Conservation (phyloP, 2,888 invertebrate species). For the Trissolcus brochymenae region DNA sequence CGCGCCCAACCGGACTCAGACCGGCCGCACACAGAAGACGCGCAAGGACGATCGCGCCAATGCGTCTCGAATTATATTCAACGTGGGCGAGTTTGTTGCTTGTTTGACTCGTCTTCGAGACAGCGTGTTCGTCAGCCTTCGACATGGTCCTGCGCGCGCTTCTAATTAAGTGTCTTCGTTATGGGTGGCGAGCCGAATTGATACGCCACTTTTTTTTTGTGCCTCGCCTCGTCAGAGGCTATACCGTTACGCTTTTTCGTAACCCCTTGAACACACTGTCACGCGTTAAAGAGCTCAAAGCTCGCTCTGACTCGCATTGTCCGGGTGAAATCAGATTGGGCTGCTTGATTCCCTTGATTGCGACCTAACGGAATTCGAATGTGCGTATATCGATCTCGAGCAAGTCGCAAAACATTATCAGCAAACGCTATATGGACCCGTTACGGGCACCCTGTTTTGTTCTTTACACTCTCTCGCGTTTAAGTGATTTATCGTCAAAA, state of each 20-base stretch:
- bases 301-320: slow-evolving; percentile 27
- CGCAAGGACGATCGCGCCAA: slow-evolving; percentile 55
- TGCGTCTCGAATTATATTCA: slow-evolving; percentile 27
- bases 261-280: slow-evolving; percentile 17
- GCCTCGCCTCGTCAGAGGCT: background rate
- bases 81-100: slow-evolving; percentile 53
- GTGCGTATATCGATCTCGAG: slow-evolving; percentile 30
- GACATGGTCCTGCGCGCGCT: slow-evolving; percentile 58
- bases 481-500: slow-evolving; percentile 46
- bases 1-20: slow-evolving; percentile 42
- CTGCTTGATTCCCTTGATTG: slow-evolving; percentile 41
- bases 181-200: slow-evolving; percentile 60
- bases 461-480: slow-evolving; percentile 12
- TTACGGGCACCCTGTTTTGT: slow-evolving; percentile 22
- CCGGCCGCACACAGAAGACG: slow-evolving; percentile 30
- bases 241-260: slow-evolving; percentile 30
- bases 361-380: slow-evolving; percentile 35
- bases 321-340: slow-evolving; percentile 42
- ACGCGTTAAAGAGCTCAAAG: slow-evolving; percentile 21
- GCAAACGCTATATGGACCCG: slow-evolving; percentile 16
- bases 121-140: slow-evolving; percentile 59
- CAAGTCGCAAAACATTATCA: slow-evolving; percentile 34
- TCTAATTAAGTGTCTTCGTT: slow-evolving; percentile 65
- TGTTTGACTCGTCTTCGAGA: slow-evolving; percentile 47
- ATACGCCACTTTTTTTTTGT: slow-evolving; percentile 1